A percentile compares a stretch with the other conserved stretches of the same genome.
Conservation (phyloP, 2,113 vertebrate species). For the Bos javanicus region DNA sequence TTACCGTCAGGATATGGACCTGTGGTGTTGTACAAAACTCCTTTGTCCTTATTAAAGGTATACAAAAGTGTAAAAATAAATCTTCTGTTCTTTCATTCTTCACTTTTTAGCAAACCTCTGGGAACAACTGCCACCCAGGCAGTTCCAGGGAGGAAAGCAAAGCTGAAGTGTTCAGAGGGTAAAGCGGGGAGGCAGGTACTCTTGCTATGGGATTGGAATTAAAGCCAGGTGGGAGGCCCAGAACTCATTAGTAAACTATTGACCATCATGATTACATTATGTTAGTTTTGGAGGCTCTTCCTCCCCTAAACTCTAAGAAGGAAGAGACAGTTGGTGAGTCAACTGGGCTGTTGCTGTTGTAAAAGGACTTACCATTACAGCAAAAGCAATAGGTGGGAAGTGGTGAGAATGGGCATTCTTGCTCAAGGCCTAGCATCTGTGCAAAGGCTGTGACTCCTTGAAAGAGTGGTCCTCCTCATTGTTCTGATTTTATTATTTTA, state of each 20-base stretch:
- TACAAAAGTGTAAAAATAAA: constrained; percentile 57
- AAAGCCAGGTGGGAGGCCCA: not conserved
- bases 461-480: not conserved
- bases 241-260: not conserved
- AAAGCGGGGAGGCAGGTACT: not conserved
- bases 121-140: constrained; percentile 1
- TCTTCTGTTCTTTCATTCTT: constrained; percentile 30
- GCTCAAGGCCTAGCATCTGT: not conserved
- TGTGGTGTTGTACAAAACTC: constrained; percentile 28
- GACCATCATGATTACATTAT: not conserved
- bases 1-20: constrained; percentile 29
- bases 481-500: not conserved
- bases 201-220: not conserved
- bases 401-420: not conserved
- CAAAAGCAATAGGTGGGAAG: not conserved
- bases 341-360: not conserved
- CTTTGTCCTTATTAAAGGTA: constrained; percentile 51
- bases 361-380: not conserved
- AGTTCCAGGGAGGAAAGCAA: constrained; percentile 5
- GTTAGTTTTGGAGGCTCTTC: not conserved
- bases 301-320: not conserved
- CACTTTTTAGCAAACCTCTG: constrained; percentile 48
- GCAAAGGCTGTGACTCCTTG: not conserved
- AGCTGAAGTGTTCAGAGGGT: not conserved
- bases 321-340: no score